Conservation (phyloP, 1,140 invertebrate genomes). For the Trinorchestia longiramus region DNA sequence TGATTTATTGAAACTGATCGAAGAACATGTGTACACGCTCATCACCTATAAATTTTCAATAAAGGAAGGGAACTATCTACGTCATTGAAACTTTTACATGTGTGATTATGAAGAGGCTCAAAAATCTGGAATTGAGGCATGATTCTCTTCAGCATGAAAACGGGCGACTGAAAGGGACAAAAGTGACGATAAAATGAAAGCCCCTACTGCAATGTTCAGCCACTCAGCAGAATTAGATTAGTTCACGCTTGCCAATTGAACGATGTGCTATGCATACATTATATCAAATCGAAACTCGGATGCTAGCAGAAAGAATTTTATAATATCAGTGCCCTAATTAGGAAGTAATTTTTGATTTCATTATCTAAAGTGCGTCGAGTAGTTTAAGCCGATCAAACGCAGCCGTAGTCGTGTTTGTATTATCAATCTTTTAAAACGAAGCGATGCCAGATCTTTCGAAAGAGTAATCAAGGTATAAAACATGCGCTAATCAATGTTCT, state of each 20-base stretch:
- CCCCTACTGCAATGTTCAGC: background rate
- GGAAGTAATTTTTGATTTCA: background rate
- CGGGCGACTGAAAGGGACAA: background rate
- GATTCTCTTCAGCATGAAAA: background rate
- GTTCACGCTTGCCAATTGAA: background rate
- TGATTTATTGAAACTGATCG: too few species aligned
- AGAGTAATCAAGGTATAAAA: background rate
- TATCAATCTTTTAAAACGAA: background rate
- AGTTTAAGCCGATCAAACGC: background rate
- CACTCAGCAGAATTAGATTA: background rate
- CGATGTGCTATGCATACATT: background rate
- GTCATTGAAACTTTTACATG: background rate
- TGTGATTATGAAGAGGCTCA: background rate
- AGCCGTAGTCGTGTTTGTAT: background rate
- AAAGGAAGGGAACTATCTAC: background rate
- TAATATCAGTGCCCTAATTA: background rate
- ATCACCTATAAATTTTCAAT: background rate
- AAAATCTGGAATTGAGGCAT: background rate
- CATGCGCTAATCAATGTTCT: background rate
- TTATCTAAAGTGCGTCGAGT: background rate
- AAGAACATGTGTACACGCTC: too few species aligned
- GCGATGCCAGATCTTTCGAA: background rate
- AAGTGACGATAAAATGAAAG: background rate
- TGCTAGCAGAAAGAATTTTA: background rate
- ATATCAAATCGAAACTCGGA: background rate